Evolutionary conservation across 92 coral and sea anemone species (phyloP).

Genomic region (Palythoa caribaeorum): DNA sequence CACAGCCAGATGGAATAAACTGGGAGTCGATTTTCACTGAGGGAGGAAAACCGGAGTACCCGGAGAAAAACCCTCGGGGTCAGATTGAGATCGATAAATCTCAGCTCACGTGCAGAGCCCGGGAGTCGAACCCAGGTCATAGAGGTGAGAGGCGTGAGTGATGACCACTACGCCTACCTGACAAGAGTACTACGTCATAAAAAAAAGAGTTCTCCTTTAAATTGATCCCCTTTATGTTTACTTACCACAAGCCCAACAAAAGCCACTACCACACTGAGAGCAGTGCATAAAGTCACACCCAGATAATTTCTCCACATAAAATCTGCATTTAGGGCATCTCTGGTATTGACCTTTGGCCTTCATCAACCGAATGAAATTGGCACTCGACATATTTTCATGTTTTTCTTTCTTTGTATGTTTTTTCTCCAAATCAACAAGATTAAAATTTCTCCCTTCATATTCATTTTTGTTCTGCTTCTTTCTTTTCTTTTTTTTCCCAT

Average conservation of each 20-base stretch:
- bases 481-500: conserved; percentile 35
- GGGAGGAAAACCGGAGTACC: no score
- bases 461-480: neutral
- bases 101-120: no score
- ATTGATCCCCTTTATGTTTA: neutral
- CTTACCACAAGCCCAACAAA: conserved; percentile 99
- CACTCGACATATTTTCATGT: conserved; percentile 52
- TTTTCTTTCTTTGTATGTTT: conserved; percentile 22
- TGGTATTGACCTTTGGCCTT: conserved; percentile 74
- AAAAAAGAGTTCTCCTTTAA: no score
- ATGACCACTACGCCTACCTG: no score
- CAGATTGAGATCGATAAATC: no score
- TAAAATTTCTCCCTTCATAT: conserved; percentile 1
- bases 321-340: conserved; percentile 86
- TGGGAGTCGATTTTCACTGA: no score
- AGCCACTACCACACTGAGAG: conserved; percentile 79
- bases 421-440: neutral
- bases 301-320: conserved; percentile 82
- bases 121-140: no score
- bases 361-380: conserved; percentile 71
- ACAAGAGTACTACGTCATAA: no score
- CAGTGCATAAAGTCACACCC: conserved; percentile 97
- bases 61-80: no score
- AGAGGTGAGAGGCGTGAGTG: no score
- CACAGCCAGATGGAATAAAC: no score